Evolutionary conservation across 1,140 invertebrate genomes (phyloP), one percentile per base, ranked within the genome.

Genomic region (Drosophila saltans): DNA sequence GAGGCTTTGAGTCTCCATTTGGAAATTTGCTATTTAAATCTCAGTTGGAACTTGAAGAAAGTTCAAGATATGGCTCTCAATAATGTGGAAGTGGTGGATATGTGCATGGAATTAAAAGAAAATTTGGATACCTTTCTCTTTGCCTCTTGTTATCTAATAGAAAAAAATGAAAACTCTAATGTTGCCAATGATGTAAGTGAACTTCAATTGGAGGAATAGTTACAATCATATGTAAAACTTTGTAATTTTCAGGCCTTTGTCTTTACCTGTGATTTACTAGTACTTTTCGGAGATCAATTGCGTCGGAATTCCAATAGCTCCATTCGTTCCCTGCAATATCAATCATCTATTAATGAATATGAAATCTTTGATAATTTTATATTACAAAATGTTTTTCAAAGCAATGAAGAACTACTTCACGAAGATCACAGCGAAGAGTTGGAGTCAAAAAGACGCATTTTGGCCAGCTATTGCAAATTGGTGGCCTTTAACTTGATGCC

Each of bases 391-490:
- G 30, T 78, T 0, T 75, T 88, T 9, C 4, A 24, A 0, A 7
- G 10, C 1, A 8, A 24, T 0, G 21, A 16, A 57, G 28, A 66
- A 24, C 16, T 85, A 11, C 6, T 41, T 1, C 9, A 52, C 1
- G 39, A 55, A 8, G 2, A 21, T 1, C 2, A 9, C 1, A 69
- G 56, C 2, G 8, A 16, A 0, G 24, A 45, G 1, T 33, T 80
- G n/a, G 65, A 74, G 8, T 33, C 5, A 11, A 77, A 52, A n/a
- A 76, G 83, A 0, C 36, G 39, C 7, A 28, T 80, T 0, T 70
- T 86, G 9, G 2, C 45, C 6, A 58, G 77, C 9, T 88, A 89
- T 52, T 63, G 74, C 9, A 88, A 88, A 33, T 41, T 88, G 10
- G 21, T 78, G n/a, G 67, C 69, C 10, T 52, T 72, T 0, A 80